A percentile compares a stretch with the other conserved stretches of the same genome.
phyloP scores from a whole-genome alignment of 2,888 invertebrate species.

The Barypeithes pellucidus region DNA sequence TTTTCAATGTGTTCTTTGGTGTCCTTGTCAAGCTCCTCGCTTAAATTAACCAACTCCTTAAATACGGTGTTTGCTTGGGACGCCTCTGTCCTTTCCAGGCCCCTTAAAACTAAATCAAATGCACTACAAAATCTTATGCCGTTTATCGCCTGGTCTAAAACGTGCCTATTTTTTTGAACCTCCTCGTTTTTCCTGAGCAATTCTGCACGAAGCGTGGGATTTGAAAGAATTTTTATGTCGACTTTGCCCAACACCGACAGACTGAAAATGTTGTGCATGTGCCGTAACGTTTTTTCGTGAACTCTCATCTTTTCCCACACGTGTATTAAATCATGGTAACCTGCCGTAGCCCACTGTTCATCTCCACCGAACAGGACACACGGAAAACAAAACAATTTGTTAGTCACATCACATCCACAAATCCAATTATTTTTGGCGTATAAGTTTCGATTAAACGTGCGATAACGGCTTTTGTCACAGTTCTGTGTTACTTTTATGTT shows the following conservation, averaged over 20 bases:
- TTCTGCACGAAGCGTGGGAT: constrained; percentile 28
- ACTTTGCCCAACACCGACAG: constrained; percentile 41
- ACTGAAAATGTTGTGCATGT: constrained; percentile 49
- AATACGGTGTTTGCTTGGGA: constrained; percentile 45
- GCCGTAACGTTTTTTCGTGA: constrained; percentile 44
- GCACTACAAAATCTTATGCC: constrained; percentile 47
- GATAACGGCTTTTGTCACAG: constrained; percentile 32
- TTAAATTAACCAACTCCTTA: constrained; percentile 61
- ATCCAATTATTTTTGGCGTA: constrained; percentile 50
- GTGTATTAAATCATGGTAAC: constrained; percentile 49
- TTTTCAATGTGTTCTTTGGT: constrained; percentile 59
- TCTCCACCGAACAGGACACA: constrained; percentile 54
- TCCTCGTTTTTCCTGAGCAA: constrained; percentile 41
- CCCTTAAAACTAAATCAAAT: constrained; percentile 49
- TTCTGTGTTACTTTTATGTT: constrained; percentile 33
- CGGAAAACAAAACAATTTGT: constrained; percentile 52
- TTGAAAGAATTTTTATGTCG: constrained; percentile 40
- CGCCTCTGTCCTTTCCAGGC: constrained; percentile 57
- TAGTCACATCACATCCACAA: constrained; percentile 48
- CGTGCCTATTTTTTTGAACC: constrained; percentile 46
- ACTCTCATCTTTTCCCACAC: constrained; percentile 49
- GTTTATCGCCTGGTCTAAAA: constrained; percentile 45
- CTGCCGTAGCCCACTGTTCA: constrained; percentile 47
- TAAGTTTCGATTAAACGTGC: constrained; percentile 45
- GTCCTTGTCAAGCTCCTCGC: constrained; percentile 57